Evolutionary conservation across 2,113 vertebrate genomes (phyloP), one percentile per base, ranked within the genome.

Genomic region (Sarotherodon lohbergeri): DNA sequence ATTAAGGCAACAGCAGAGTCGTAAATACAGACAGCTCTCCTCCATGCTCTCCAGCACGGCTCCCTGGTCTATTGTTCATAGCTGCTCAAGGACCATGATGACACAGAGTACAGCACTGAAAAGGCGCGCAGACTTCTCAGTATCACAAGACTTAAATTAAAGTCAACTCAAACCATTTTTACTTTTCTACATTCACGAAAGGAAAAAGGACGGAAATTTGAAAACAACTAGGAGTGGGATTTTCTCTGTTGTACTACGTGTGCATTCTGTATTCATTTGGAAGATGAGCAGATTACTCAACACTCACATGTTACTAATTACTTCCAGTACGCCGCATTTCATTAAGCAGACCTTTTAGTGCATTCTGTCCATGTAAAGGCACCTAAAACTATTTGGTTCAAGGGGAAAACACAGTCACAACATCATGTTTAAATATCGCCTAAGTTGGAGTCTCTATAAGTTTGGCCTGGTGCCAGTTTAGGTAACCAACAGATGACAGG

Each of bases 1-100:
- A 91, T 94, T 95, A 93, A 90, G 90, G 89, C 85, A 88, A 92
- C 86, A 88, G 81, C 86, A 91, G 86, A 88, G 87, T 88, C 88
- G 82, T 87, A 93, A 93, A 95, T 82, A 90, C 93, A 93, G 82
- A 78, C 63, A 85, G 86, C 86, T 85, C 91, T 89, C 82, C 88
- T 93, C 83, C 86, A 19, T 85, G 89, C 89, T 84, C 83, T 91
- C 82, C 84, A 90, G 68, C 80, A 73, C n/a, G 6, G 81, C 91
- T 92, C 90, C 84, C 84, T 50, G 89, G 84, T 66, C 84, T 86
- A 83, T 90, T 92, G 88, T 92, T 86, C 89, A 46, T 80, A 57
- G 84, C 84, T 84, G 88, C 87, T 93, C 76, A 83, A 94, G 81
- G 86, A 85, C 56, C 36, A 1, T 50, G 81, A 81, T 19, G 81